Evolutionary conservation across 2,888 invertebrate genomes (phyloP), one percentile per base, ranked within the genome.

Genomic region (Troides helena): DNA sequence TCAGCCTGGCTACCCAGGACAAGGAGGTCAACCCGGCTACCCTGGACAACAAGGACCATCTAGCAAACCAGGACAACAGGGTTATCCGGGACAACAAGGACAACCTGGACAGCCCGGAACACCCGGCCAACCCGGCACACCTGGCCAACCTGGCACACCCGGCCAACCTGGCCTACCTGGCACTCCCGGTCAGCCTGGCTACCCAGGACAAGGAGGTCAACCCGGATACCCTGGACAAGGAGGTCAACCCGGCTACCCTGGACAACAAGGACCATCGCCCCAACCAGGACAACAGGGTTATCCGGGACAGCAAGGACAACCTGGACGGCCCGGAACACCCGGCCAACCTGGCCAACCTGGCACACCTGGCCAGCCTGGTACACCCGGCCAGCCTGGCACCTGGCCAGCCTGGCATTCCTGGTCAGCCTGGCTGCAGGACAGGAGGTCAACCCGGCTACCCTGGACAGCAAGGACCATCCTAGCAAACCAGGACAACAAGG

Each of bases 361-460:
- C 21, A 21, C 21, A 21, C 21, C 76, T 18, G 81, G 30, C 30
- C 30, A 30, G 0, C 30, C 30, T 5, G 30, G 74, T 4, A 5
- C 30, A 30, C 30, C 30, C 4, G 30, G 30, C 5, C 30, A 30
- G 0, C 30, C 30, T 30, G 30, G 79, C 73, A 0, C 77, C 78
- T 7, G 78, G 79, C 4, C 59, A 61, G 14, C 74, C 74, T 1
- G 74, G 21, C 21, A 62, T 1, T 21, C 21, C 21, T 1, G 21
- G 21, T 21, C 21, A 21, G 21, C 21, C 21, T 0, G 75, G 74
- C 0, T 68, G 62, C 21, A 77, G 82, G 72, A 78, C 71, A 75
- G 79, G 80, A 4, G 81, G 84, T 4, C 10, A 68, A 76, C 0
- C 82, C 86, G 0, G 85, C 83, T 6, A 67, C 73, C 6, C 80